Percentiles rank a stretch among this genome's conserved stretches.
Conservation (phyloP, 2,888 invertebrate species). For the Lutraria lutraria region DNA sequence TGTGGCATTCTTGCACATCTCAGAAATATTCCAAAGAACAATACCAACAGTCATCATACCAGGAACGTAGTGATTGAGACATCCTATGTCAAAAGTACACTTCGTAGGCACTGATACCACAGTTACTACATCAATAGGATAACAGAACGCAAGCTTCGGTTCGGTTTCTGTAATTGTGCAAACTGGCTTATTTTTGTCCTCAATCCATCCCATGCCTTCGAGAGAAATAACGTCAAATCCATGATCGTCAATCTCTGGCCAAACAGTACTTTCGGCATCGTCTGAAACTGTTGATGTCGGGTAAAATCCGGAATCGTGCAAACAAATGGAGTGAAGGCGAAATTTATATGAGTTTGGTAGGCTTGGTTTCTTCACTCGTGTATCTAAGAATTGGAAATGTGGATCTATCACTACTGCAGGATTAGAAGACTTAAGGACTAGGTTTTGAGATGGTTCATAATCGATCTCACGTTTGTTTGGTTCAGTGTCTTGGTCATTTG, state of each 20-base stretch:
- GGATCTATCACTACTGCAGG: slow-evolving; percentile 34
- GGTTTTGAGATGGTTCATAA: slow-evolving; percentile 20
- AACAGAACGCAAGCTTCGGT: slow-evolving; percentile 43
- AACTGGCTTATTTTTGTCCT: slow-evolving; percentile 27
- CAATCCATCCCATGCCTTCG: slow-evolving; percentile 47
- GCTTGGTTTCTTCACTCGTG: background rate
- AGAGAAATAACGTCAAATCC: slow-evolving; percentile 49
- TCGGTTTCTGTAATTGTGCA: slow-evolving; percentile 18
- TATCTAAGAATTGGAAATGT: slow-evolving; percentile 22
- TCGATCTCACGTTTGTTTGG: slow-evolving; percentile 43
- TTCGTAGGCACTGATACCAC: slow-evolving; percentile 41
- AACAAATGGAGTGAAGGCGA: slow-evolving; percentile 25
- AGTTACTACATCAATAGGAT: slow-evolving; percentile 39
- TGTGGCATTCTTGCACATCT: slow-evolving; percentile 35
- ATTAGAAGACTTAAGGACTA: slow-evolving; percentile 44
- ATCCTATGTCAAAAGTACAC: slow-evolving; percentile 32
- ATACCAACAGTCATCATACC: slow-evolving; percentile 48
- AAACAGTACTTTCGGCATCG: slow-evolving; percentile 35
- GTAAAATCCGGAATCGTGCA: slow-evolving; percentile 39
- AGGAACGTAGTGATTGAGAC: slow-evolving; percentile 38
- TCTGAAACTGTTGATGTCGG: slow-evolving; percentile 36
- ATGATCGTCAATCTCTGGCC: slow-evolving; percentile 49
- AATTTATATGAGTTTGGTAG: background rate
- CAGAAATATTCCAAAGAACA: slow-evolving; percentile 50
- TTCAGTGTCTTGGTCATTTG: slow-evolving; percentile 39